These are phyloP conservation scores for Empis livida DNA, from an alignment of 2,888 invertebrate species.

Conservation along the genomic window DNA sequence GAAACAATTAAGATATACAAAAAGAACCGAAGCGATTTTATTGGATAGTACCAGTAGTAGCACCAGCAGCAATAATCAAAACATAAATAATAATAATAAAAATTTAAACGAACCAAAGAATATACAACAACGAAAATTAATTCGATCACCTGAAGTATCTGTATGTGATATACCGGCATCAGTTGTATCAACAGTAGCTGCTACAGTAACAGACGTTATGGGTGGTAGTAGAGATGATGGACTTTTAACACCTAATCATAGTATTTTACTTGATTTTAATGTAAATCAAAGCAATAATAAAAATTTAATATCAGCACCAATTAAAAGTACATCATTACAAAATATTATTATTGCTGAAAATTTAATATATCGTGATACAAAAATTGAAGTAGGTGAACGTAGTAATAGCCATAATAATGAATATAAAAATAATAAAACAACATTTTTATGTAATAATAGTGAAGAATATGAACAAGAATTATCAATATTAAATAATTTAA, in stretches of 20 bases:
- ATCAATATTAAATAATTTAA: constrained; percentile 1
- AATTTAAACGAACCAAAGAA: not conserved
- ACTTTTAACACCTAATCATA: constrained; percentile 8
- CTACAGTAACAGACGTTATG: constrained; percentile 24
- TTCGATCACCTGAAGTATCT: constrained; percentile 6
- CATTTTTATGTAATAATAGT: no score
- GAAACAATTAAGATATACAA: not conserved
- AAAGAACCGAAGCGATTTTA: not conserved
- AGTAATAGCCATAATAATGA: no score
- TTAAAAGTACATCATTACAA: no score
- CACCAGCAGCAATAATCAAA: no score
- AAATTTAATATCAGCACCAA: not conserved
- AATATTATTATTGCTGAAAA: no score
- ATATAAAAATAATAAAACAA: no score
- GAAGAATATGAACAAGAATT: not conserved
- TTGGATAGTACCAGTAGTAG: not conserved
- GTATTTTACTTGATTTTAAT: not conserved
- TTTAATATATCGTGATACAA: no score
- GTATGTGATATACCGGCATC: constrained; percentile 8
- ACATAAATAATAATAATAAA: not conserved
- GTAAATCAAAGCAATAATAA: no score
- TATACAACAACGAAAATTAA: constrained; percentile 7
- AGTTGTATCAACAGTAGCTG: constrained; percentile 13
- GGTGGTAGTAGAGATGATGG: constrained; percentile 24
- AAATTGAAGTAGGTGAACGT: no score